Percentiles rank a stretch among this genome's conserved stretches.
These are phyloP conservation scores for Dunckerocampus dactyliophorus DNA, from an alignment of 2,113 vertebrate genomes.

Conservation along the genomic window DNA sequence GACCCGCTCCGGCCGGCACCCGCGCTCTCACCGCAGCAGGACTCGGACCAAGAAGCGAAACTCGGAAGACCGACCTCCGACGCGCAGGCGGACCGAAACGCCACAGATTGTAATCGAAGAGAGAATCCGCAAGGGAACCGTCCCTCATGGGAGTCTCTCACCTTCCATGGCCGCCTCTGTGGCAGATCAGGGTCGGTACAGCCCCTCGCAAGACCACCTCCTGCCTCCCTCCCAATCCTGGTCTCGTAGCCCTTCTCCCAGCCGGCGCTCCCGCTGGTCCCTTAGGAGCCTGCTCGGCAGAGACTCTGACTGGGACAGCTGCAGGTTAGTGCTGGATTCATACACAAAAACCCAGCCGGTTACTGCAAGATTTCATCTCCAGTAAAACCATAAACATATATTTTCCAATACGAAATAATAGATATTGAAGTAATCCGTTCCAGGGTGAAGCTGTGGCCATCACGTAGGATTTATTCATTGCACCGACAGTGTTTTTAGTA, in stretches of 20 bases:
- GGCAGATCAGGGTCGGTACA: conserved; percentile 26
- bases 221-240: conserved; percentile 56
- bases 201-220: conserved; percentile 47
- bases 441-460: too few relatives aligned
- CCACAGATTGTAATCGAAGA: conserved; percentile 29
- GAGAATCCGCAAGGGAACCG: background rate
- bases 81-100: conserved; percentile 5
- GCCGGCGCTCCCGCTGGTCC: conserved; percentile 70
- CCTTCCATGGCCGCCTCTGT: conserved; percentile 13
- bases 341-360: background rate
- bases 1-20: conserved; percentile 20
- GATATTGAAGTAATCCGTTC: too few relatives aligned
- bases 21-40: conserved; percentile 32
- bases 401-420: background rate
- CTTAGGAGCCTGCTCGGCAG: conserved; percentile 71
- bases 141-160: background rate
- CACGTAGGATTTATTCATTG: too few relatives aligned
- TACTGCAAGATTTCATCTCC: background rate
- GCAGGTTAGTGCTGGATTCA: conserved; percentile 69
- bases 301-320: conserved; percentile 70
- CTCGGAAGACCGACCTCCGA: conserved; percentile 22
- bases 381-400: background rate
- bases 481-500: too few relatives aligned
- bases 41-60: conserved; percentile 36
- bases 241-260: conserved; percentile 70